These are phyloP conservation scores for Bombus confusus DNA, from an alignment of 1,140 invertebrate species.

Conservation along the genomic window DNA sequence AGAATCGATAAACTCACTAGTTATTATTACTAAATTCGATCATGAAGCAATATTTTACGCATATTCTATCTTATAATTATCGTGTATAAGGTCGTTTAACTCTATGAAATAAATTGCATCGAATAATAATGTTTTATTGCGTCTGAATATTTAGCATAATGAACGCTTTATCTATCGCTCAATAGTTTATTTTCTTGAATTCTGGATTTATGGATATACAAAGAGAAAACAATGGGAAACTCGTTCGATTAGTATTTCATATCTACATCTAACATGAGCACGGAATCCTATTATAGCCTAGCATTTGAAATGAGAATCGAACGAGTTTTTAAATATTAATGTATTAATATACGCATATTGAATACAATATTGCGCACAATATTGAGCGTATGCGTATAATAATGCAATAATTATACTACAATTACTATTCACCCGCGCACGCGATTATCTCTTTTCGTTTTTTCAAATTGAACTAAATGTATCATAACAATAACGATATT, in stretches of 20 bases:
- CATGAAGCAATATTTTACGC: slow-evolving; percentile 40
- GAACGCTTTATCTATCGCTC: slow-evolving; percentile 60
- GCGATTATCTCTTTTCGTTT: neutral
- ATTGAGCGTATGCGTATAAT: slow-evolving; percentile 26
- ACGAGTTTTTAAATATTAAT: slow-evolving; percentile 33
- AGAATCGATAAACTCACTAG: slow-evolving; percentile 15
- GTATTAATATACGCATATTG: slow-evolving; percentile 30
- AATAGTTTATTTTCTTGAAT: slow-evolving; percentile 76
- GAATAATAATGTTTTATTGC: slow-evolving; percentile 40
- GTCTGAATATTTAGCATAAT: slow-evolving; percentile 22
- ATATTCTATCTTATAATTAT: slow-evolving; percentile 50
- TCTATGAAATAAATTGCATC: slow-evolving; percentile 60
- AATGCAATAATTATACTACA: slow-evolving; percentile 46
- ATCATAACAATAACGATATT: slow-evolving; percentile 60
- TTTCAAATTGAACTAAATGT: slow-evolving; percentile 57
- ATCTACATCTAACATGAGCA: slow-evolving; percentile 27
- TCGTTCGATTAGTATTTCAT: slow-evolving; percentile 47
- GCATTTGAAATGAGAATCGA: slow-evolving; percentile 33
- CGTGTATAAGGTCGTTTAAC: slow-evolving; percentile 45
- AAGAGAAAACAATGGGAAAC: slow-evolving; percentile 38
- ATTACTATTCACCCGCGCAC: slow-evolving; percentile 8
- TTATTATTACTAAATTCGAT: slow-evolving; percentile 34
- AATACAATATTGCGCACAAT: slow-evolving; percentile 9
- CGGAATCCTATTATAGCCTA: slow-evolving; percentile 35
- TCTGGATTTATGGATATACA: slow-evolving; percentile 46